These are phyloP conservation scores for Pachycephus smyrnensis DNA, from an alignment of 2,888 invertebrate species.

Conservation along the genomic window DNA sequence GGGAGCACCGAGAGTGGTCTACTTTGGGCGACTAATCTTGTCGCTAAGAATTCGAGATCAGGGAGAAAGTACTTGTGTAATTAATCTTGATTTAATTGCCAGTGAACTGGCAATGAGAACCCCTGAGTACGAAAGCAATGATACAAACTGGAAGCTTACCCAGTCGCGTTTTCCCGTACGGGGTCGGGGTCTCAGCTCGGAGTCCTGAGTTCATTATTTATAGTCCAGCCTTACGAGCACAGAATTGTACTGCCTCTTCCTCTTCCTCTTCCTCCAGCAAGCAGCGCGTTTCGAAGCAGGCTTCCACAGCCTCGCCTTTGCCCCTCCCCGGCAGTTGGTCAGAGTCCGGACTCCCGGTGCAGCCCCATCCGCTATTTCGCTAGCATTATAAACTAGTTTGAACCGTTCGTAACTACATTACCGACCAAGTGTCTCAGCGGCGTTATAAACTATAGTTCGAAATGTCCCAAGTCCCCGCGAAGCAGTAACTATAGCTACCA, in stretches of 20 bases:
- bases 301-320: background rate
- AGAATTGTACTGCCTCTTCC: slow-evolving; percentile 34
- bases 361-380: slow-evolving; percentile 26
- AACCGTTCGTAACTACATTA: slow-evolving; percentile 36
- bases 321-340: background rate
- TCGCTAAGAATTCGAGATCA: background rate
- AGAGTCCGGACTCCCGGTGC: slow-evolving; percentile 5
- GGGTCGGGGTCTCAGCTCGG: slow-evolving; percentile 24
- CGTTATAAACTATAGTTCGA: background rate
- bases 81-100: background rate
- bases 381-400: slow-evolving; percentile 41
- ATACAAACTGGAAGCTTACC: slow-evolving; percentile 45
- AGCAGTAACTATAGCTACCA: background rate
- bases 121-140: slow-evolving; percentile 32
- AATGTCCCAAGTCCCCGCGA: background rate
- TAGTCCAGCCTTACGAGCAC: slow-evolving; percentile 43
- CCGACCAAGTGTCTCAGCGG: slow-evolving; percentile 22
- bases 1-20: background rate
- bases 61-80: slow-evolving; percentile 1
- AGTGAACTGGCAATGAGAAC: slow-evolving; percentile 17
- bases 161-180: slow-evolving; percentile 15
- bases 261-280: slow-evolving; percentile 12
- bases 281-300: background rate
- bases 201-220: slow-evolving; percentile 55
- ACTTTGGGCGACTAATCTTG: background rate